Evolutionary conservation across 2,113 vertebrate species (phyloP), one percentile per base, ranked within the genome.

Genomic region (Protobothrops mucrosquamatus): DNA sequence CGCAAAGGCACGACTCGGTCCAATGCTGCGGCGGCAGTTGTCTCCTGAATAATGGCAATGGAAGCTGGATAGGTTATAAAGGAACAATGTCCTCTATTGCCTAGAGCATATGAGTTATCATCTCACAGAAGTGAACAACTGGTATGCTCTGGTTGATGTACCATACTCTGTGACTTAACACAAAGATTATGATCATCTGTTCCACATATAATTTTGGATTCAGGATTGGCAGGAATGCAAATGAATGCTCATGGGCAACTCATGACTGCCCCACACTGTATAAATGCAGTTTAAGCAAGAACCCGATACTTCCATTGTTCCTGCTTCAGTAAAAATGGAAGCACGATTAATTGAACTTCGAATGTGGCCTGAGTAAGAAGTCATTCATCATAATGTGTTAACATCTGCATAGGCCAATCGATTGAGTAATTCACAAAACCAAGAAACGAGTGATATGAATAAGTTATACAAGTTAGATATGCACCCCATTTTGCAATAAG

Each of bases 381-480:
- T 43, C 52, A 89, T 89, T 89, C 64, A 92, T 92, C 46, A 85
- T 57, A 59, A 59, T 39, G 39, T 51, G 29, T 59, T 89, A 92
- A 57, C 26, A 20, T 48, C 26, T 24, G 18, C 46, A 48, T 48
- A 23, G 54, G 52, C 48, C 64, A 89, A 85, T 48, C 61, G 56
- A 51, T 46, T 64, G 6, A 34, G 26, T 85, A 89, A 59, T 85
- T 89, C 56, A 92, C 34, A 4, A 48, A 59, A 52, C 55, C 24
- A 89, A 89, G 7, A 89, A 34, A 81, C 46, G 87, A 43, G 56
- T 87, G 56, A 87, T 87, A 24, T 34, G 56, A 87, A 34, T 51
- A 64, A 87, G 22, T 34, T 69, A n/a, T 34, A 52, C 1, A 10
- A 24, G 29, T 56, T 46, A 81, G 43, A 39, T 56, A 26, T 89